Base-by-base conservation (phyloP, 2,888 invertebrate genomes). In the Nymphalis urticae region DNA sequence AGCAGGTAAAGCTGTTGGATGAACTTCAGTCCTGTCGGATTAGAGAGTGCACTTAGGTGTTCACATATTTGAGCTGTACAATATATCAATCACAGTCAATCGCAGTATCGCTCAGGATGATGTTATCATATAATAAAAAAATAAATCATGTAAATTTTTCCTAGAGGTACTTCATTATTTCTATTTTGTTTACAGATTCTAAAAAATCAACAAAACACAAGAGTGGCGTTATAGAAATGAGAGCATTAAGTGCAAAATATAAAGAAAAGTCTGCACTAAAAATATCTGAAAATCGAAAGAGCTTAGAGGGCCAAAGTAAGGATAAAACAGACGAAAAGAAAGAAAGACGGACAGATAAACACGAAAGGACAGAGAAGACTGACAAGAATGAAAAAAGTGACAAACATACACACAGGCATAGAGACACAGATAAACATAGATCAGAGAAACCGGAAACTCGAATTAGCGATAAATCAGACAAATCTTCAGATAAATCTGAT, bases 201-300 rank as follows among this genome's bases (percentile, higher is more conserved):
- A 90, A 87, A 73, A 88, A 86, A 64, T 74, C 90, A 6, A 78
- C 86, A 0, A 91, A 92, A 76, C 91, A 88, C 72, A 92, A 92
- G 73, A 83, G 79, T 1, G 93, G 92, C 2, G 92, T 93, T 3
- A 93, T 93, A 60, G 93, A 93, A 72, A 93, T 93, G 93, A 79
- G 93, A 75, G 92, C 93, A 0, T 76, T 93, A 0, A 91, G 92
- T 71, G 86, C 89, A 0, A 91, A 91, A 69, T 91, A 89, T 73
- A 87, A 88, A 72, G 87, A 90, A 16, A 90, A 90, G 70, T 79
- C 90, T 0, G 82, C 86, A 0, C 73, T 88, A 1, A 90, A 89
- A 71, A 80, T 90, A 64, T 75, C 84, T 0, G 82, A 84, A 21
- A 82, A 75, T 58, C 83, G 88, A 48, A 91, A 91, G 70, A 90